These are phyloP conservation scores for Dermochelys coriacea DNA, from an alignment of 2,797 vertebrate species.

Conservation along the genomic window DNA sequence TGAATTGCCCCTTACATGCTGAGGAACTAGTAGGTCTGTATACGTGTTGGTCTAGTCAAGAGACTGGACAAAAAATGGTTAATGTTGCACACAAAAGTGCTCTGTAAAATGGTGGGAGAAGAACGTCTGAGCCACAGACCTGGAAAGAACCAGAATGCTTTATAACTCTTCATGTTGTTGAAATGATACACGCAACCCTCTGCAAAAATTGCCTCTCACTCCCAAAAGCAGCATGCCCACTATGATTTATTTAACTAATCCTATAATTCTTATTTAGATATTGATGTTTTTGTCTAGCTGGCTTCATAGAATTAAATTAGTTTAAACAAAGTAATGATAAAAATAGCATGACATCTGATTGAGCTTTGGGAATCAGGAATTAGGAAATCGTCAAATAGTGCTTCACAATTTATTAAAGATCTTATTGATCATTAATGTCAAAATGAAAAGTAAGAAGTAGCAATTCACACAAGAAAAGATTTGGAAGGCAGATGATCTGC, in stretches of 20 bases:
- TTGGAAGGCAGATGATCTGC: constrained; percentile 53
- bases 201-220: not conserved
- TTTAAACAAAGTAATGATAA: not conserved
- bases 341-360: not conserved
- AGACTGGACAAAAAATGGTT: not conserved
- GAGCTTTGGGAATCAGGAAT: constrained; percentile 12
- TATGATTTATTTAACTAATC: not conserved
- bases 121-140: not conserved
- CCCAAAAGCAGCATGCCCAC: not conserved
- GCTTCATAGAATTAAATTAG: not conserved
- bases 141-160: not conserved
- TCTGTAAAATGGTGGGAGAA: not conserved
- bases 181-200: not conserved
- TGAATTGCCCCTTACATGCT: not conserved
- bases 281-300: not conserved
- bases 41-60: not conserved
- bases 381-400: constrained; percentile 14
- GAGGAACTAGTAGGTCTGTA: not conserved
- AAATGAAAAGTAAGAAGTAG: constrained; percentile 53
- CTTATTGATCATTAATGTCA: constrained; percentile 49
- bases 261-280: not conserved
- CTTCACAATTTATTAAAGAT: constrained; percentile 23
- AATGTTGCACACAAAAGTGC: not conserved
- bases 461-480: constrained; percentile 51
- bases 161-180: not conserved